Percentiles rank a stretch among this genome's conserved stretches.
phyloP scores from a whole-genome alignment of 2,888 invertebrate genomes.

The Pardosa pseudoannulata region DNA sequence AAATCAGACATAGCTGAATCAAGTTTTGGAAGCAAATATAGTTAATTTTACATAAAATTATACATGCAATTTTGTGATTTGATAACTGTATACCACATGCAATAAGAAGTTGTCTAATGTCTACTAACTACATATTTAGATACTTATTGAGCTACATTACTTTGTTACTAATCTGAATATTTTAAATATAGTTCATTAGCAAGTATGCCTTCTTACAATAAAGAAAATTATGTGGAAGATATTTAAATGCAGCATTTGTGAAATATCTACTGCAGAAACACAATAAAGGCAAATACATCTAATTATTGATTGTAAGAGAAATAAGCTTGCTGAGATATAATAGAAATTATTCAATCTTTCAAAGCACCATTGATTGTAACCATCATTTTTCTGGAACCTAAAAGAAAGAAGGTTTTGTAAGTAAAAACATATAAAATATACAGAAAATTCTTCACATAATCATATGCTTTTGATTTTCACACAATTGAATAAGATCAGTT shows the following conservation, averaged over 20 bases:
- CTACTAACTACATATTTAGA: not conserved
- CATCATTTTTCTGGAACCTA: constrained; percentile 73
- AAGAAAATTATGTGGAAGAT: not conserved
- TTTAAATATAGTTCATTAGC: not conserved
- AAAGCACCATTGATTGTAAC: constrained; percentile 74
- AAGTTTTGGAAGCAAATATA: too few relatives aligned
- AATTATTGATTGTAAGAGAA: constrained; percentile 3
- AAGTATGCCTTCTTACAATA: not conserved
- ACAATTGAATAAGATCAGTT: too few relatives aligned
- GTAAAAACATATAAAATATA: too few relatives aligned
- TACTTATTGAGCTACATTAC: not conserved
- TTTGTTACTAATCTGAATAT: not conserved
- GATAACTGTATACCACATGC: not conserved
- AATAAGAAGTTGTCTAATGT: not conserved
- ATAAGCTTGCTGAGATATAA: not conserved
- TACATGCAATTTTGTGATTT: too few relatives aligned
- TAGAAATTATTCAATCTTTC: not conserved
- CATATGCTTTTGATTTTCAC: too few relatives aligned
- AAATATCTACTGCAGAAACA: not conserved
- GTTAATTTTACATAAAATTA: too few relatives aligned
- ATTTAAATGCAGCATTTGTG: constrained; percentile 1
- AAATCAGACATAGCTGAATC: too few relatives aligned
- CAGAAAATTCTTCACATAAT: too few relatives aligned
- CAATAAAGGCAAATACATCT: constrained; percentile 14
- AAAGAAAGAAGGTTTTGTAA: not conserved